Evolutionary conservation across 1,140 invertebrate genomes (phyloP), one percentile per base, ranked within the genome.

Genomic region (Akabosia matsudoensis): DNA sequence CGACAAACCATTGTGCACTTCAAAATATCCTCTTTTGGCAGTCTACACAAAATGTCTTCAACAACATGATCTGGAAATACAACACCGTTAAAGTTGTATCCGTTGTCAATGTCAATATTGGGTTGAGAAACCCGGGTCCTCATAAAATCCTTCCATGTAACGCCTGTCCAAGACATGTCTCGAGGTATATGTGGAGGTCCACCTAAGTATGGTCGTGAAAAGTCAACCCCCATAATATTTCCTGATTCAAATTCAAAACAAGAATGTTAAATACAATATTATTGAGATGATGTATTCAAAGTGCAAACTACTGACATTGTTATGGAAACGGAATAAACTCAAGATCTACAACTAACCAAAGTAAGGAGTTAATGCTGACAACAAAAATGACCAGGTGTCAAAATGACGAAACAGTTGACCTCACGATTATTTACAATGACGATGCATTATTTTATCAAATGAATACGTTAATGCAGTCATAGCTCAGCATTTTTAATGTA

Each of bases 1-100:
- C 61, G 61, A 67, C 61, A 67, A 7, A 67, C 61, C 61, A n/a
- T 67, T 4, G 37, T 45, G 61, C 61, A 67, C 22, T 67, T 28
- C 22, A 67, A 67, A 67, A 67, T 67, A 7, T 67, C 61, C 4
- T 67, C 61, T 4, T 28, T 22, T 7, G 61, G 28, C n/a, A 67
- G 3, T 31, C 61, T 67, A 31, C 61, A 16, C 61, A 67, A n/a
- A 3, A 67, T 67, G 24, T 7, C 14, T n/a, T 67, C 61, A 7
- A 67, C 26, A 2, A 67, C 61, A 30, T 24, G 61, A 24, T 67
- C 61, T 7, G 61, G 61, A 28, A 67, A 13, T 30, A 30, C 61
- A 31, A 7, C 28, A 30, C 61, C 61, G 31, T 30, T 10, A 28
- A 67, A 13, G 4, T 2, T 31, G 28, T 67, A 67, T 3, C 61